Percentiles rank a stretch among this genome's conserved stretches.
These are phyloP conservation scores for Sylvietta virens DNA, from an alignment of 2,113 vertebrate genomes.

Conservation along the genomic window DNA sequence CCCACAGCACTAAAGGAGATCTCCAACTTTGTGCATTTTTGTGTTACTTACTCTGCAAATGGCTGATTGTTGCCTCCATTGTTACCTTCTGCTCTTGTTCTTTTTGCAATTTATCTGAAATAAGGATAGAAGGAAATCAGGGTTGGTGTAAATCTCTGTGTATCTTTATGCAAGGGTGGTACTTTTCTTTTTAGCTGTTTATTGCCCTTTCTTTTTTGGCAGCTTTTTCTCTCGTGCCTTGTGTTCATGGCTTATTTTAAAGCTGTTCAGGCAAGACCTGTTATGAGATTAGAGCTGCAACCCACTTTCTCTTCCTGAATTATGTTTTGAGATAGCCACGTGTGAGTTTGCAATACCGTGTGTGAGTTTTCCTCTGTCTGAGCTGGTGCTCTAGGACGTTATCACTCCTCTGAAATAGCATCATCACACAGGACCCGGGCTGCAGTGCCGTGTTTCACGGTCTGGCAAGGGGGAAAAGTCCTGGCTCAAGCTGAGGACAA, in stretches of 20 bases:
- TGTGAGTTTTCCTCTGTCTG: neutral
- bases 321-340: neutral
- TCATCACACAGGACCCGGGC: fast-evolving
- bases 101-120: constrained; percentile 66
- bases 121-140: neutral
- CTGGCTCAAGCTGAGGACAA: neutral
- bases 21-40: neutral
- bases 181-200: neutral
- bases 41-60: constrained; percentile 67
- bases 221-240: neutral
- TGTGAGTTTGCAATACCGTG: neutral
- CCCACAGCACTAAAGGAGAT: fast-evolving
- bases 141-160: neutral
- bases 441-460: fast-evolving
- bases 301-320: neutral
- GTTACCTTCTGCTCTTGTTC: constrained; percentile 60
- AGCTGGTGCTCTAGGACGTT: fast-evolving
- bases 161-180: neutral
- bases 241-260: neutral
- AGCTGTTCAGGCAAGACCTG: neutral
- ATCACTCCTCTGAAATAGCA: fast-evolving
- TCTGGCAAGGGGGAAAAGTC: neutral
- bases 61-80: constrained; percentile 50
- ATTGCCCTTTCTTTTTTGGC: neutral
- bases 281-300: neutral